Evolutionary conservation across 2,797 vertebrate genomes (phyloP), one percentile per base, ranked within the genome.

Genomic region (Carapus acus): DNA sequence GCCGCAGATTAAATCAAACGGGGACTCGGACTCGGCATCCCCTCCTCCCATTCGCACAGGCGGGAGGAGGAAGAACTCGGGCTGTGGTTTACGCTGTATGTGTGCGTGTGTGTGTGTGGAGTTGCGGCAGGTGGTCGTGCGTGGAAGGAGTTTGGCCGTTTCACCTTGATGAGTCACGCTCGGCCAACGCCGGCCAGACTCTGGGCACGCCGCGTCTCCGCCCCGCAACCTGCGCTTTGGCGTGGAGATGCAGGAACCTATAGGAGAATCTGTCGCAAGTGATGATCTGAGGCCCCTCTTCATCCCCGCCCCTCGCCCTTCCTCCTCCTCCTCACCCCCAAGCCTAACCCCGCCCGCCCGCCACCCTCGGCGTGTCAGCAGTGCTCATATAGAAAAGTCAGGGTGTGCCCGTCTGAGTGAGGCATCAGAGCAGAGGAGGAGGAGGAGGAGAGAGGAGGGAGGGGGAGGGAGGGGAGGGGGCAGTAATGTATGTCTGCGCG

Each of bases 391-490:
- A 74, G 64, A n/a, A 65, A 50, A 54, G 60, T 47, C 72, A 71
- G 82, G 81, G 78, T 76, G 82, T 82, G 85, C 66, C 83, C 62
- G 58, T 41, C 71, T 71, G 65, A 48, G 58, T 59, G 62, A 60
- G 67, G 61, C 66, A 54, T 73, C 58, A 47, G 60, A 23, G 43
- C 45, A 49, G 44, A 20, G 52, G 13, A 19, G 27, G 23, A 4
- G 24, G 9, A 9, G 51, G 44, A 20, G 49, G 13, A 19, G 27
- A 20, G 13, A 34, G 6, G 29, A 47, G 60, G 20, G 43, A 43
- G 49, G 44, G 17, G 52, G 13, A 18, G 27, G 23, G 60, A 21
- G 43, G 44, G 51, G 44, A 18, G 49, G 13, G 19, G 22, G 23
- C 8, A 24, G 48, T 50, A 38, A 69, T 63, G 71, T 71, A 53